Evolutionary conservation across 2,797 vertebrate species (phyloP), one percentile per base, ranked within the genome.

Genomic region (Myotis daubentonii): DNA sequence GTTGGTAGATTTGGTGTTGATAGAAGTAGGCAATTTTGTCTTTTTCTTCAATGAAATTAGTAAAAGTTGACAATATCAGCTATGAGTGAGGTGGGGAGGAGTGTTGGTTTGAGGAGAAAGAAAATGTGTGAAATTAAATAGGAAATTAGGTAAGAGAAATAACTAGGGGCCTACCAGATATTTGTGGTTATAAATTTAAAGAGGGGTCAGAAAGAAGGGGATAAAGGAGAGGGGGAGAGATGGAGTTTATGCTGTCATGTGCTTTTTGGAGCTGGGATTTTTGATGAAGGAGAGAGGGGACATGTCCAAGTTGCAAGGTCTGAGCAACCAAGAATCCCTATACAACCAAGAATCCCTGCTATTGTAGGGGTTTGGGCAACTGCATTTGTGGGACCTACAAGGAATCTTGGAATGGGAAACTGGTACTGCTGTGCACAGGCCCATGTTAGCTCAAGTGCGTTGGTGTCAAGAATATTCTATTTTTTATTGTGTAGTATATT

Each of bases 201-300:
- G 20, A 68, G 10, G 4, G 19, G 38, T 38, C 22, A 68, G n/a
- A 85, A 28, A 41, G 25, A 13, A 30, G 22, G 10, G 23, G 3
- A 10, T 20, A 20, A 85, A 51, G 33, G 41, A 60, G 41, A 60
- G 6, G 19, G 0, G 22, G 1, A 81, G 33, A 68, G 10, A 30
- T 38, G 22, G 44, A 74, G 13, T 65, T 71, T 65, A 53, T 8
- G 2, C 86, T 79, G 19, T 15, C 25, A 33, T 17, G 51, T 71
- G 6, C 7, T 49, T 92, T 87, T 92, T 62, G 74, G 51, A 85
- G 36, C 36, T 87, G 30, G 33, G 19, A 28, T 68, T 91, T 96
- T 80, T 71, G 66, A 68, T 22, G 28, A 74, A 60, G 33, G 23
- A 71, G 20, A 41, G 53, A 74, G 20, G 60, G 55, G 9, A 79